These are phyloP conservation scores for Oryzias javanicus DNA, from an alignment of 2,113 vertebrate genomes.

Conservation along the genomic window DNA sequence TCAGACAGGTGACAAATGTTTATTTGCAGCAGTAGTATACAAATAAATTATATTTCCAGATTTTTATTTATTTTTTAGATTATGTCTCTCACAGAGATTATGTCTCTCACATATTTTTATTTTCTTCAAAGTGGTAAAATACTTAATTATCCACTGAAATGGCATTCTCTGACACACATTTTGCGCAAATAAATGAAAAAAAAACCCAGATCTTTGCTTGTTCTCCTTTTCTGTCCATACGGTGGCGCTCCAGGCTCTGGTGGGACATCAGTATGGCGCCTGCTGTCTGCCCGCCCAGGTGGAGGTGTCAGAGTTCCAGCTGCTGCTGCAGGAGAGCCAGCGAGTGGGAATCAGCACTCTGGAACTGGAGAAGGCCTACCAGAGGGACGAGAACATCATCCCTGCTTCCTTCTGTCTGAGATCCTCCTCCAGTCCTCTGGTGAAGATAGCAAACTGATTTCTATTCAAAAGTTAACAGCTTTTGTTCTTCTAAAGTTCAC, in stretches of 20 bases:
- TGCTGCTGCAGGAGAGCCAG: slow-evolving; percentile 71
- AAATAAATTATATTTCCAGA: too few species aligned
- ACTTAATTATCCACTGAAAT: too few species aligned
- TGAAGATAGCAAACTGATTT: background rate
- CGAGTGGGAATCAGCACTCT: slow-evolving; percentile 56
- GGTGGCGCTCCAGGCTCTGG: slow-evolving; percentile 70
- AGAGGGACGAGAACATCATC: slow-evolving; percentile 76
- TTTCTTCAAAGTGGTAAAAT: too few species aligned
- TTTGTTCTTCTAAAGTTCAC: background rate
- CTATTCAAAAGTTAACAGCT: background rate
- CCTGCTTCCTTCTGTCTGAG: slow-evolving; percentile 72
- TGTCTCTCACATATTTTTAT: too few species aligned
- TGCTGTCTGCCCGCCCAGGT: slow-evolving; percentile 67
- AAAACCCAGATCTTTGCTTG: too few species aligned
- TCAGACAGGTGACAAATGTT: too few species aligned
- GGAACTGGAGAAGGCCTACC: slow-evolving; percentile 71
- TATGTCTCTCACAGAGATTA: too few species aligned
- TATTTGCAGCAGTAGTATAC: too few species aligned
- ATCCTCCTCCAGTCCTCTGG: slow-evolving; percentile 30
- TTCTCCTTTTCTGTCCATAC: slow-evolving; percentile 35
- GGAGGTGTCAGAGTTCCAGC: slow-evolving; percentile 75
- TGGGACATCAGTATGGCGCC: slow-evolving; percentile 75
- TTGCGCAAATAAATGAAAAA: background rate
- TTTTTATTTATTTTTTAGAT: too few species aligned
- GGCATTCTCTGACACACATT: background rate